phyloP scores from a whole-genome alignment of 2,888 invertebrate species.

The Protodeltote pygarga region DNA sequence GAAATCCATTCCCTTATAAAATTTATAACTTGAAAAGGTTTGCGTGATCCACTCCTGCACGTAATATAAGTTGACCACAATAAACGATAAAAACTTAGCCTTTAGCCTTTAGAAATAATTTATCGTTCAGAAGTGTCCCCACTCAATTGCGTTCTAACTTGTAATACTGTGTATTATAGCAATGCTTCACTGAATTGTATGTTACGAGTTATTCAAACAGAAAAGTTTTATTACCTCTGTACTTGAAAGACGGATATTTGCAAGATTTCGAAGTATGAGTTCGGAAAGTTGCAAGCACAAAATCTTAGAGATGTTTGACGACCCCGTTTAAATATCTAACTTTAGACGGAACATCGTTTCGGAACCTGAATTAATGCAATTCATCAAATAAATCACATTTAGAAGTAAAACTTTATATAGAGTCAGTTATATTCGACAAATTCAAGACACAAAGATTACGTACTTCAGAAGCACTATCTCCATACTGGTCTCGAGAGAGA shows the following conservation, averaged over 20 bases:
- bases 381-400: neutral
- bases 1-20: slow-evolving; percentile 55
- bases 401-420: neutral
- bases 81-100: slow-evolving; percentile 59
- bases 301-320: slow-evolving; percentile 11
- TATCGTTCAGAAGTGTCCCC: slow-evolving; percentile 52
- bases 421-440: neutral
- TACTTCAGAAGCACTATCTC: slow-evolving; percentile 15
- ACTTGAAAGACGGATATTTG: slow-evolving; percentile 28
- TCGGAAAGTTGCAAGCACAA: slow-evolving; percentile 12
- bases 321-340: neutral
- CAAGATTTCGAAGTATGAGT: slow-evolving; percentile 25
- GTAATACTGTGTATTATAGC: slow-evolving; percentile 51
- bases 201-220: slow-evolving; percentile 40
- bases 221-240: slow-evolving; percentile 43
- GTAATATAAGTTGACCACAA: slow-evolving; percentile 65
- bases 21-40: slow-evolving; percentile 61
- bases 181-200: slow-evolving; percentile 39
- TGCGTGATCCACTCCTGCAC: slow-evolving; percentile 60
- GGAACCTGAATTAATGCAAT: neutral
- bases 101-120: slow-evolving; percentile 49
- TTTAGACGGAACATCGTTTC: neutral
- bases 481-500: slow-evolving; percentile 5
- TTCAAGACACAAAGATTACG: slow-evolving; percentile 8
- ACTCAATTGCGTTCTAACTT: slow-evolving; percentile 43